Evolutionary conservation across 2,888 invertebrate species (phyloP), one percentile per base, ranked within the genome.

Genomic region (Pardosa pseudoannulata): DNA sequence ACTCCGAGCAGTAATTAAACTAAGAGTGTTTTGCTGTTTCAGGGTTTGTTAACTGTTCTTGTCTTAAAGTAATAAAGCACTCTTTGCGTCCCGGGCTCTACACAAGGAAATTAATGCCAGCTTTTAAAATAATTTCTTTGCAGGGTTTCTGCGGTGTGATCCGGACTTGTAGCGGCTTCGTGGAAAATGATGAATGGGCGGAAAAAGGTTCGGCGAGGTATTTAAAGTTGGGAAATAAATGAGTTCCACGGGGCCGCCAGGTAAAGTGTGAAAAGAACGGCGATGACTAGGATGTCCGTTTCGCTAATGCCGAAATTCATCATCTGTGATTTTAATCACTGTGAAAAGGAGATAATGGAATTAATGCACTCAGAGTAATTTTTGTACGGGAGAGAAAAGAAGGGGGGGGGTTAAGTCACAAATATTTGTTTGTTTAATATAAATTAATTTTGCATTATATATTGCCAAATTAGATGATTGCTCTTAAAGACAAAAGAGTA

Each of bases 1-100:
- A 70, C 64, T 62, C 67, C 76, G 46, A 31, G 67, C 65, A 73
- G 76, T 85, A 85, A 85, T 85, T 85, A 85, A 79, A 79, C 76
- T 85, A 56, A 85, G 71, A 78, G 83, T 78, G 29, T 85, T 85
- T 68, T 72, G 76, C 23, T 85, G 83, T 85, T 23, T 19, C 56
- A 56, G 41, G 13, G 23, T 19, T 3, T 23, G 56, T 56, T 56
- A 56, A 23, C 56, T 23, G 56, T 56, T 56, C 56, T 23, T 56
- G 56, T 56, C 56, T 23, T 56, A 11, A 23, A 56, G 56, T 56
- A 56, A 56, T 56, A 56, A 56, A 56, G 56, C 23, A 23, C 56
- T 16, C 23, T 16, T 23, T 46, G 2, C 16, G 36, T 11, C 41
- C 41, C 16, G 16, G 9, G 16, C 41, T 9, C 6, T 56, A 23